Evolutionary conservation across 2,797 vertebrate species (phyloP), one percentile per base, ranked within the genome.

Genomic region (Pseudochirops corinnae): DNA sequence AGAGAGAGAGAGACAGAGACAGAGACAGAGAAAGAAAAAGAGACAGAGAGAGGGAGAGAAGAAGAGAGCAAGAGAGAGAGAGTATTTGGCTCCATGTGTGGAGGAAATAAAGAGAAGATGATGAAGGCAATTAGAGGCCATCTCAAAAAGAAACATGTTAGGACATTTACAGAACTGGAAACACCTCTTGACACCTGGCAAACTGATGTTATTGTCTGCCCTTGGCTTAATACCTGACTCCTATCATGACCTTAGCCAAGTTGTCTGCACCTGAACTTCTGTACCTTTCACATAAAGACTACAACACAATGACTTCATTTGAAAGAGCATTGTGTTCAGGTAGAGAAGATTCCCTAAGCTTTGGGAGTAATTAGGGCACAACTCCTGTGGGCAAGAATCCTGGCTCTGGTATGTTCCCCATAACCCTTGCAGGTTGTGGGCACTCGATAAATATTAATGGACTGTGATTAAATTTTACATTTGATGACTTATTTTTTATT

Each of bases 351-450:
- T 87, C 39, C 57, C 56, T 18, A 82, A 94, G 92, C 92, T 26
- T 92, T 87, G 53, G 62, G 33, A 33, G 18, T 96, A 60, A 96
- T 95, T 60, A 95, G 50, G 58, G 31, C 18, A 53, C 91, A 94
- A 46, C 91, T 94, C 92, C 90, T 50, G 50, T 31, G 90, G 93
- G 39, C 55, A 95, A 90, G n/a, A 96, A 55, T 96, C 92, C 93
- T 18, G n/a, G 67, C 87, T 93, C 87, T 94, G 92, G 62, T 94
- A 96, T 91, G 87, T 92, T 21, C 14, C 52, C 28, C 55, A 18
- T 55, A n/a, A 31, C 7, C 53, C 50, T 55, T 33, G 52, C 28
- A 91, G 3, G 24, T 31, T 92, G 58, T 26, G 52, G 91, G 92
- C 50, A 90, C 56, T 57, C 62, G 57, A 28, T 91, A 60, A 95